Conservation (phyloP, 2,888 invertebrate species). For the Melanargia galathea region DNA sequence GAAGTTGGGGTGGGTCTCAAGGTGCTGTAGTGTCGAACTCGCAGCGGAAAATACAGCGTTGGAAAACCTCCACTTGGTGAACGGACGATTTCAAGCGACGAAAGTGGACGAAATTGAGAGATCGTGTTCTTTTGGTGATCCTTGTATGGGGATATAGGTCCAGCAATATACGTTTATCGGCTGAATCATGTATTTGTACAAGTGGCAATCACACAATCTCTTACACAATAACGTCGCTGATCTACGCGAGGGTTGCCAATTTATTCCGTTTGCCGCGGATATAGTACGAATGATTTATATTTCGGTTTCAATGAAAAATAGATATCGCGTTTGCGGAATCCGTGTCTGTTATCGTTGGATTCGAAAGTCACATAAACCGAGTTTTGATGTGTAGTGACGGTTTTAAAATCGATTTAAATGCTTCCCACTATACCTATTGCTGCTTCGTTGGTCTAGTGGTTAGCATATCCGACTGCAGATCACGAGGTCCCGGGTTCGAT, state of each 20-base stretch:
- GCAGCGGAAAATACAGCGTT: too few relatives aligned
- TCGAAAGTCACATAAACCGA: constrained; percentile 32
- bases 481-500: too few relatives aligned
- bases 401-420: constrained; percentile 27
- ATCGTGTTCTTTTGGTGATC: too few relatives aligned
- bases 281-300: constrained; percentile 39
- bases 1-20: too few relatives aligned
- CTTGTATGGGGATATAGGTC: too few relatives aligned
- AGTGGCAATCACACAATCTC: not conserved
- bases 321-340: constrained; percentile 32
- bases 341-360: constrained; percentile 36
- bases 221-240: constrained; percentile 26
- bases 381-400: constrained; percentile 32
- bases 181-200: not conserved
- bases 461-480: too few relatives aligned
- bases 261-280: constrained; percentile 39
- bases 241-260: constrained; percentile 40
- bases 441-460: too few relatives aligned
- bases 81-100: too few relatives aligned
- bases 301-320: constrained; percentile 39
- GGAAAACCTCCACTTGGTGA: too few relatives aligned
- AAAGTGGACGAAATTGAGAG: too few relatives aligned
- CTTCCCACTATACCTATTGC: not conserved
- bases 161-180: too few relatives aligned
- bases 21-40: too few relatives aligned